These are phyloP conservation scores for Amphilophus citrinellus DNA, from an alignment of 2,113 vertebrate genomes.

Conservation along the genomic window DNA sequence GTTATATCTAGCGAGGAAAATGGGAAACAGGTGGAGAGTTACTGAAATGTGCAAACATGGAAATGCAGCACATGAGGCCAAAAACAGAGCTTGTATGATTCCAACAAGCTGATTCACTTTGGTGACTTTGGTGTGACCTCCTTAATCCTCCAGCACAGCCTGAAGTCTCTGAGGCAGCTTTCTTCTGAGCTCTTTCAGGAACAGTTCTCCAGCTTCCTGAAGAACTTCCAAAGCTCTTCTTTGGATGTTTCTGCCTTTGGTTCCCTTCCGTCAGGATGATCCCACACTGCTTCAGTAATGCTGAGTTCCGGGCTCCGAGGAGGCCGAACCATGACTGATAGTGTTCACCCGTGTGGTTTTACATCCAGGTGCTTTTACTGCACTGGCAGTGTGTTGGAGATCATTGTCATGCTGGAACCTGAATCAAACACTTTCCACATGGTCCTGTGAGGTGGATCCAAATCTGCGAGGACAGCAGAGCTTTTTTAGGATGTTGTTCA, in stretches of 20 bases:
- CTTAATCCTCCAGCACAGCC: background rate
- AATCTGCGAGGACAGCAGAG: background rate
- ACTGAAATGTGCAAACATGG: background rate
- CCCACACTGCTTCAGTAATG: background rate
- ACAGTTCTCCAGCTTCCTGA: background rate
- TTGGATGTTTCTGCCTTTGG: background rate
- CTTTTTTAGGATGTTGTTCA: background rate
- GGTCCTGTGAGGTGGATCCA: background rate
- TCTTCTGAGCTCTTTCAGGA: background rate
- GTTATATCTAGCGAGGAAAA: background rate
- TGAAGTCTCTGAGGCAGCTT: background rate
- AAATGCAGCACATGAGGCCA: background rate
- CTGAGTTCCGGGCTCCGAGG: background rate
- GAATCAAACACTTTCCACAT: background rate
- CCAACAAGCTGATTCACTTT: background rate
- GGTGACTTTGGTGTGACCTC: background rate
- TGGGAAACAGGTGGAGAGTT: accelerated
- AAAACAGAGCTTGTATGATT: background rate
- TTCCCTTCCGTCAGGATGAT: background rate
- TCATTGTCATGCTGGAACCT: background rate
- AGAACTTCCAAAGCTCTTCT: background rate
- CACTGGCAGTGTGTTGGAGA: background rate
- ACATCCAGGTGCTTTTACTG: background rate
- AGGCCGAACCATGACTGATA: background rate
- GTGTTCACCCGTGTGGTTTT: background rate